Evolutionary conservation across 2,888 invertebrate species (phyloP).

Genomic region (Rhopalosiphum nymphaeae): DNA sequence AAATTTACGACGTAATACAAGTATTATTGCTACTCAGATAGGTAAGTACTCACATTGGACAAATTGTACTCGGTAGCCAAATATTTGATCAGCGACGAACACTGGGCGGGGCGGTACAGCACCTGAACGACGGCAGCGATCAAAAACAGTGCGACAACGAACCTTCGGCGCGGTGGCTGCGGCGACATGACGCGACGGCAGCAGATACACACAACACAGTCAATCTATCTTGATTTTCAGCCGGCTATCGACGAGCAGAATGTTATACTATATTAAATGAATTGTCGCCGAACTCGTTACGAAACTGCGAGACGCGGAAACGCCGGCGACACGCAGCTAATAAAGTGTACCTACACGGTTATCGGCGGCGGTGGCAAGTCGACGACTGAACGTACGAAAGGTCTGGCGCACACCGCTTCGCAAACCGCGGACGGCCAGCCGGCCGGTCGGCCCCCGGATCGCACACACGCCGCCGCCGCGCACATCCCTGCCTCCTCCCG

Average conservation of each 20-base stretch:
- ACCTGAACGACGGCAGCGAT: constrained; percentile 50
- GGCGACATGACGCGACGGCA: constrained; percentile 13
- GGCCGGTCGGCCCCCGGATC: constrained; percentile 45
- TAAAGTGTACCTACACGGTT: neutral
- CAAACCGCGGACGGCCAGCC: constrained; percentile 9
- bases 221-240: neutral
- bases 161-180: neutral
- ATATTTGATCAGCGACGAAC: constrained; percentile 26
- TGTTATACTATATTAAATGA: neutral
- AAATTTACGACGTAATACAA: neutral
- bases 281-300: neutral
- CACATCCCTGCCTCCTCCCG: neutral
- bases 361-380: constrained; percentile 33
- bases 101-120: constrained; percentile 29
- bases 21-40: neutral
- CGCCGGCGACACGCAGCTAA: neutral
- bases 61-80: constrained; percentile 34
- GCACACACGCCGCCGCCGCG: constrained; percentile 19
- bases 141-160: constrained; percentile 15
- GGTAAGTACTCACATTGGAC: constrained; percentile 1
- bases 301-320: neutral
- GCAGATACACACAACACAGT: neutral
- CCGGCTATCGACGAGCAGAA: neutral
- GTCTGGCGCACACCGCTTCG: constrained; percentile 14
- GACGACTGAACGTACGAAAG: constrained; percentile 39